Evolutionary conservation across 2,888 invertebrate genomes (phyloP).

Genomic region (Tachina lurida): DNA sequence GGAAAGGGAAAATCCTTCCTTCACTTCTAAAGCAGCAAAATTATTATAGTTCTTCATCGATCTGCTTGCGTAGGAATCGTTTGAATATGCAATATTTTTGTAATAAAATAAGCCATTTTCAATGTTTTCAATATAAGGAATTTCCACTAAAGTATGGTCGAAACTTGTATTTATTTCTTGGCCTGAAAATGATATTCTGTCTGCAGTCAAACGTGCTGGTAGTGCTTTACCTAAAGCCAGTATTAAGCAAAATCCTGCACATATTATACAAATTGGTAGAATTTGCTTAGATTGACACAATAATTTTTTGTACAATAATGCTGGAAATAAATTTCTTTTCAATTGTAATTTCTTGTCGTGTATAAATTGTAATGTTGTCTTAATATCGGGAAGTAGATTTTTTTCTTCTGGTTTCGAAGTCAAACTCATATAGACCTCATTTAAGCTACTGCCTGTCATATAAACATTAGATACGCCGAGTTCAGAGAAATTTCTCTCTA

Average conservation of each 20-base stretch:
- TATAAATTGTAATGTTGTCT: slow-evolving; percentile 12
- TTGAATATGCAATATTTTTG: slow-evolving; percentile 8
- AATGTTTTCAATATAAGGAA: slow-evolving; percentile 3
- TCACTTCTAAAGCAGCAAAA: slow-evolving; percentile 75
- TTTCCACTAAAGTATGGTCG: neutral
- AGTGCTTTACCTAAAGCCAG: neutral
- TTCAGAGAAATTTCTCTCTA: slow-evolving; percentile 30
- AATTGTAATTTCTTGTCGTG: neutral
- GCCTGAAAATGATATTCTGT: slow-evolving; percentile 4
- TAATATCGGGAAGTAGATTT: neutral
- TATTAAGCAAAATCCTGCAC: slow-evolving; percentile 14
- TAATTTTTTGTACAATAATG: slow-evolving; percentile 43
- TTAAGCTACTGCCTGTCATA: slow-evolving; percentile 35
- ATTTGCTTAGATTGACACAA: slow-evolving; percentile 37
- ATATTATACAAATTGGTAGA: slow-evolving; percentile 37
- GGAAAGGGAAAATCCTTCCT: slow-evolving; percentile 36
- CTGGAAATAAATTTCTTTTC: neutral
- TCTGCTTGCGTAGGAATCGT: slow-evolving; percentile 6
- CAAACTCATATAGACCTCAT: slow-evolving; percentile 52
- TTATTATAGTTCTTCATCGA: slow-evolving; percentile 52
- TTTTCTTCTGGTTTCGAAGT: neutral
- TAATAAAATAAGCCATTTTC: slow-evolving; percentile 26
- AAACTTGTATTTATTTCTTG: neutral
- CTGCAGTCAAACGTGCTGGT: neutral
- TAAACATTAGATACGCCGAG: slow-evolving; percentile 43